phyloP scores from a whole-genome alignment of 53 echinoderm and acorn worm species.

The Stichopus horrens region DNA sequence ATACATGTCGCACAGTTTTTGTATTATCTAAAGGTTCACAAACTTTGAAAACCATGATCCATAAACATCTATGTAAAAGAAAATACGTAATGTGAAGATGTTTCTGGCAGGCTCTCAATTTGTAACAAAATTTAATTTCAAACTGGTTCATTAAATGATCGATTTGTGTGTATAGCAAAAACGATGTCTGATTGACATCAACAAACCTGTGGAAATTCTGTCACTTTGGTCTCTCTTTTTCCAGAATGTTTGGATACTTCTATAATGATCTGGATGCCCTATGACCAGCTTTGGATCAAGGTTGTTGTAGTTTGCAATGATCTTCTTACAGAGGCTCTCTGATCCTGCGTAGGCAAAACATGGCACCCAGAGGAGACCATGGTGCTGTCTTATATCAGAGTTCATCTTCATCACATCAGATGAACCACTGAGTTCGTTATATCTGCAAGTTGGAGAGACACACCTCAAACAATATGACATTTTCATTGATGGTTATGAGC shows the following conservation, averaged over 20 bases:
- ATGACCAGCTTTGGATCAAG: neutral
- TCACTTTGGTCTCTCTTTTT: constrained; percentile 10
- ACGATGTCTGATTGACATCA: neutral
- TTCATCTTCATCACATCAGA: neutral
- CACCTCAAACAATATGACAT: too few relatives aligned
- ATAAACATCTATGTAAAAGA: too few relatives aligned
- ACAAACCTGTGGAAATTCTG: constrained; percentile 13
- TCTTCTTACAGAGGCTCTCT: neutral
- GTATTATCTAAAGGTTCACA: too few relatives aligned
- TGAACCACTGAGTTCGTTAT: neutral
- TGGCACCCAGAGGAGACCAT: constrained; percentile 20
- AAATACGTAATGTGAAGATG: too few relatives aligned
- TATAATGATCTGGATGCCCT: neutral
- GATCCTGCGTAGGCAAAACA: constrained; percentile 13
- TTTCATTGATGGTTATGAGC: too few relatives aligned
- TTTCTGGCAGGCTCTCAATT: too few relatives aligned
- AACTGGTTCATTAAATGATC: too few relatives aligned
- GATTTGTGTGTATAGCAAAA: too few relatives aligned
- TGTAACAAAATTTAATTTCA: too few relatives aligned
- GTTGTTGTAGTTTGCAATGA: neutral
- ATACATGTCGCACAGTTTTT: too few relatives aligned
- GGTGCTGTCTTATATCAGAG: neutral
- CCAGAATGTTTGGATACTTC: constrained; percentile 25
- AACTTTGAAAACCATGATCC: too few relatives aligned
- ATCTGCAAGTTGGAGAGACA: neutral